Evolutionary conservation across 2,888 invertebrate genomes (phyloP), one percentile per base, ranked within the genome.

Genomic region (Plagodis dolabraria): DNA sequence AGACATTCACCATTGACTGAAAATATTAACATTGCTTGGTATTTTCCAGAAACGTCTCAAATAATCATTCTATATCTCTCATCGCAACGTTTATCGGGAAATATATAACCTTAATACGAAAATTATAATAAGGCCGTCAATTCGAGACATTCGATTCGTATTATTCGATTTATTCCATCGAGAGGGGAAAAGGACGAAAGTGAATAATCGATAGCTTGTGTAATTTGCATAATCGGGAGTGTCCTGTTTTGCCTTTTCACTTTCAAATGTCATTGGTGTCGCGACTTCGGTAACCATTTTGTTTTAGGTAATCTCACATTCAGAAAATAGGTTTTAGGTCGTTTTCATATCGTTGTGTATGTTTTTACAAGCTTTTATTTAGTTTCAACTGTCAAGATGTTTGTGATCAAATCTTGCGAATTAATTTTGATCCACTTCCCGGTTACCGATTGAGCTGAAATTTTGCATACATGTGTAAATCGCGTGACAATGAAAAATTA

Each of bases 31-130:
- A 38, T 8, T 4, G 1, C 2, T 5, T 38, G 12, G 12, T 43
- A 12, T 43, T 43, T 44, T 9, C n/a, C 42, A 12, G 12, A 42
- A 53, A 43, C 42, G 50, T 52, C 33, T 45, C 9, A 7, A 9
- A 8, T 12, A 33, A 47, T 40, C 33, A 43, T 47, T 53, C 36
- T 7, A 34, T 53, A 47, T 35, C 9, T 45, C 34, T 48, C 47
- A 49, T 40, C 35, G 46, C 45, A 40, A 34, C 50, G 46, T 43
- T 54, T 54, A 54, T 55, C 44, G 47, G 46, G 46, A 56, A 61
- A 53, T 52, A 46, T 54, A 60, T 60, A 49, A 53, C 52, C 47
- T 53, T 60, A 60, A 60, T 53, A 44, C 52, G 47, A 61, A 61
- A 57, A 61, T 61, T 61, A 53, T 61, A 61, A 53, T 55, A 55